These are phyloP conservation scores for Varroa destructor DNA, from an alignment of 1,140 invertebrate species.

Conservation along the genomic window DNA sequence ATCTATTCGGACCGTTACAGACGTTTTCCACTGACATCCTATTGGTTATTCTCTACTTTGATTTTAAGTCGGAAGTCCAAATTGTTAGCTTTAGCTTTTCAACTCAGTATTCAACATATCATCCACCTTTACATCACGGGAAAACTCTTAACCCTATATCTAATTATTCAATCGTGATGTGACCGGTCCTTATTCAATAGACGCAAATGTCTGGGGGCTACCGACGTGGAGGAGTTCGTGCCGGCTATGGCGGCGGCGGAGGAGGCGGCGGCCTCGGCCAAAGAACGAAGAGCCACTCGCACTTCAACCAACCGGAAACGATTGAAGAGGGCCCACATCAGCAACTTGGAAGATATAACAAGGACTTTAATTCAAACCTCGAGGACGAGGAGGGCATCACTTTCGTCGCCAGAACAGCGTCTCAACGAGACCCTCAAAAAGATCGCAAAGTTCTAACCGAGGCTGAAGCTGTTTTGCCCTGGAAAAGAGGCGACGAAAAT, in stretches of 20 bases:
- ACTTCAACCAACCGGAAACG: constrained; percentile 13
- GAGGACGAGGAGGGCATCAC: constrained; percentile 25
- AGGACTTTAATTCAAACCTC: constrained; percentile 22
- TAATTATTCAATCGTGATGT: too few species aligned
- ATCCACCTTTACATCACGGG: too few species aligned
- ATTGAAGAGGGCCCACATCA: constrained; percentile 19
- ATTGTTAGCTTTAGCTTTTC: too few species aligned
- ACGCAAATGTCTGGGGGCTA: too few species aligned
- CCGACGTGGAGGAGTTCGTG: too few species aligned
- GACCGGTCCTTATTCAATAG: too few species aligned
- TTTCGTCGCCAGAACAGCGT: constrained; percentile 4
- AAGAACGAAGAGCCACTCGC: constrained; percentile 15
- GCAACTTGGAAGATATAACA: constrained; percentile 8
- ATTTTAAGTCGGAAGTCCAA: too few species aligned
- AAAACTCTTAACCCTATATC: too few species aligned
- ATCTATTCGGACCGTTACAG: too few species aligned
- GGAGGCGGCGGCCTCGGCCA: background rate
- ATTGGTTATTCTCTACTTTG: too few species aligned
- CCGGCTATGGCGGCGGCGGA: background rate
- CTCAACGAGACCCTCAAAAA: constrained; percentile 25
- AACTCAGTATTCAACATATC: too few species aligned
- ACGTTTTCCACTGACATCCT: too few species aligned
- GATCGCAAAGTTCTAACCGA: constrained; percentile 21
- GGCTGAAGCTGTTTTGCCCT: constrained; percentile 26
- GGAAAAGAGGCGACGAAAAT: constrained; percentile 14